phyloP scores from a whole-genome alignment of 2,113 vertebrate genomes.

The Nibea coibor region DNA sequence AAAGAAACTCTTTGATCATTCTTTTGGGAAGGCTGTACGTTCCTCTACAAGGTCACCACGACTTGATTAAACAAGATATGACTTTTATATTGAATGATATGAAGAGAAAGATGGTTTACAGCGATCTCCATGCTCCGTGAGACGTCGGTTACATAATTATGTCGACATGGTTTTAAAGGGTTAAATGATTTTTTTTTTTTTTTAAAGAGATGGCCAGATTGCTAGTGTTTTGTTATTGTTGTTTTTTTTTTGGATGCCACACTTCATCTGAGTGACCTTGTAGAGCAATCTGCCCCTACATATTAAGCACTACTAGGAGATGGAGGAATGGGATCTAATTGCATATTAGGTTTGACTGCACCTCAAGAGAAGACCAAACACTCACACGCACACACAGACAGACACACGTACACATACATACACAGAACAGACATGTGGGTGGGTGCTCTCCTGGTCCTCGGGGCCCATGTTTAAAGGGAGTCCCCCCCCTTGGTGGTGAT shows the following conservation, averaged over 20 bases:
- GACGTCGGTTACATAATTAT: conserved; percentile 65
- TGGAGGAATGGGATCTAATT: conserved; percentile 82
- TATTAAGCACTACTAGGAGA: conserved; percentile 78
- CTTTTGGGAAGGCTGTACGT: conserved; percentile 76
- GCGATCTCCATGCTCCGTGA: conserved; percentile 66
- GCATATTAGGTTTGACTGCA: conserved; percentile 87
- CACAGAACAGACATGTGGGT: conserved; percentile 79
- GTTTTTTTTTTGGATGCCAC: conserved; percentile 61
- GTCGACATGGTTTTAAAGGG: conserved; percentile 79
- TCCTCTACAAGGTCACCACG: conserved; percentile 81
- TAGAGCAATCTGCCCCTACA: conserved; percentile 73
- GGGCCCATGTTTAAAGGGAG: conserved; percentile 77
- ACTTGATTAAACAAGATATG: conserved; percentile 69
- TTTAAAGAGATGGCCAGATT: conserved; percentile 67
- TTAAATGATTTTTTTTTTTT: conserved; percentile 67
- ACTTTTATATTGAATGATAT: conserved; percentile 72
- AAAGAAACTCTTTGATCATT: conserved; percentile 78
- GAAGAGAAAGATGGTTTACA: conserved; percentile 58
- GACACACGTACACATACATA: conserved; percentile 70
- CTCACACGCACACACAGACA: conserved; percentile 72
- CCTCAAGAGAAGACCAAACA: conserved; percentile 83
- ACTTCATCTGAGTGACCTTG: conserved; percentile 73
- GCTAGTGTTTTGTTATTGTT: conserved; percentile 50
- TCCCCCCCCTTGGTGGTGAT: conserved; percentile 71
- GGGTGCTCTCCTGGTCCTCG: conserved; percentile 81